Percentiles rank a stretch among this genome's conserved stretches.
These are phyloP conservation scores for Pelecanus crispus DNA, from an alignment of 2,113 vertebrate species.

Conservation along the genomic window DNA sequence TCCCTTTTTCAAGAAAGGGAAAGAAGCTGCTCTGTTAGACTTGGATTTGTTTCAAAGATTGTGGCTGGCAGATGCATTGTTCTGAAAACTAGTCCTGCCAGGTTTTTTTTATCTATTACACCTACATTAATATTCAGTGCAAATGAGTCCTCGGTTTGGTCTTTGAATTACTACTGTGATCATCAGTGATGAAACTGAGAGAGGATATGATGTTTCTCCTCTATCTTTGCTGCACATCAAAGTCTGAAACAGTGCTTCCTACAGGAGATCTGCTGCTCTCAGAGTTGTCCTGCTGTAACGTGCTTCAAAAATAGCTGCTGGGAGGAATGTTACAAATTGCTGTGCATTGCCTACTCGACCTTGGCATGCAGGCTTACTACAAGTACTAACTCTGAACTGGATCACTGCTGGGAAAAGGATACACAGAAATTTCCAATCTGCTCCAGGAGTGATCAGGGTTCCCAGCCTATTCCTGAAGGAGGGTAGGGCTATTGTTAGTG, in stretches of 20 bases:
- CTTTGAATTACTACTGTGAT: conserved; percentile 54
- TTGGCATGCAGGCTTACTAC: not conserved
- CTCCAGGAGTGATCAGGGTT: not conserved
- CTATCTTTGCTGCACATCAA: not conserved
- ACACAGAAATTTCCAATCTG: not conserved
- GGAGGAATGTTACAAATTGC: not conserved
- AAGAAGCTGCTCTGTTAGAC: conserved; percentile 10
- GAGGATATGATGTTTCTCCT: not conserved
- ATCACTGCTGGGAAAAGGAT: not conserved
- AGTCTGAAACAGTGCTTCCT: not conserved
- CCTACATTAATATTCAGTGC: conserved; percentile 51
- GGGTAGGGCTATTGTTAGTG: not conserved
- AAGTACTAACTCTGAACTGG: not conserved
- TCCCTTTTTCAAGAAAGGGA: conserved; percentile 15
- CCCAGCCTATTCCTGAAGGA: not conserved
- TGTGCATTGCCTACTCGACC: not conserved
- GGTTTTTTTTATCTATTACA: conserved; percentile 43
- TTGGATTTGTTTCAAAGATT: conserved; percentile 58
- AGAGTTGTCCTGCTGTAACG: not conserved
- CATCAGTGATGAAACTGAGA: not conserved
- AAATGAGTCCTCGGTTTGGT: conserved; percentile 10
- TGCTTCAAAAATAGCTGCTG: not conserved
- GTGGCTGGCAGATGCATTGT: conserved; percentile 50
- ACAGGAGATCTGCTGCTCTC: not conserved
- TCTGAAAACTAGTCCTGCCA: conserved; percentile 44